Evolutionary conservation across 53 echinoderm and acorn worm species (phyloP).

Genomic region (Crossaster papposus): DNA sequence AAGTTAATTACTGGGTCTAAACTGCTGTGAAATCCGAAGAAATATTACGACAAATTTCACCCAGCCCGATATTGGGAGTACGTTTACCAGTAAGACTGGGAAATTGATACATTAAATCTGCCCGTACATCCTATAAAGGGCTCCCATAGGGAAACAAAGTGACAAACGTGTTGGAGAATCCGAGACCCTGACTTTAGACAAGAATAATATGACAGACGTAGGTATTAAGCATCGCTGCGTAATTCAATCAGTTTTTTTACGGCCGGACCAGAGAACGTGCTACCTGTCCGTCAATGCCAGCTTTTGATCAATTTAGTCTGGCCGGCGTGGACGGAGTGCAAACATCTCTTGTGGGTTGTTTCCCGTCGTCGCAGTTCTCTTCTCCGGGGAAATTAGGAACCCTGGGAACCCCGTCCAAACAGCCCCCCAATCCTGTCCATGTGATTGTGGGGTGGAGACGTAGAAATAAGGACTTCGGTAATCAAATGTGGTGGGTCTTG

Average conservation of each 20-base stretch:
- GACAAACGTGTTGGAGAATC: not conserved
- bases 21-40: no score
- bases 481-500: slow-evolving; percentile 12
- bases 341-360: slow-evolving; percentile 14
- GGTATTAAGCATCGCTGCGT: slow-evolving; percentile 32
- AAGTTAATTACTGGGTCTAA: no score
- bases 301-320: slow-evolving; percentile 49
- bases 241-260: slow-evolving; percentile 34
- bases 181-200: not conserved
- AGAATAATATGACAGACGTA: slow-evolving; percentile 32
- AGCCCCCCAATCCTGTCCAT: slow-evolving; percentile 15
- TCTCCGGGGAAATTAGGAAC: slow-evolving; percentile 38
- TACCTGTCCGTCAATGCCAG: slow-evolving; percentile 22
- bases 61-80: no score
- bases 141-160: not conserved
- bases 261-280: slow-evolving; percentile 16
- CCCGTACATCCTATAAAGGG: no score
- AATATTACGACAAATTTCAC: no score
- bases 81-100: no score
- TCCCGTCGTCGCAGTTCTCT: not conserved
- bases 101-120: no score
- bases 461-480: not conserved
- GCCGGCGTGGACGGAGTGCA: slow-evolving; percentile 8
- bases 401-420: slow-evolving; percentile 10
- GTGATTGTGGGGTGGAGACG: not conserved